phyloP scores from a whole-genome alignment of 2,113 vertebrate genomes.

The Petroica traversi region DNA sequence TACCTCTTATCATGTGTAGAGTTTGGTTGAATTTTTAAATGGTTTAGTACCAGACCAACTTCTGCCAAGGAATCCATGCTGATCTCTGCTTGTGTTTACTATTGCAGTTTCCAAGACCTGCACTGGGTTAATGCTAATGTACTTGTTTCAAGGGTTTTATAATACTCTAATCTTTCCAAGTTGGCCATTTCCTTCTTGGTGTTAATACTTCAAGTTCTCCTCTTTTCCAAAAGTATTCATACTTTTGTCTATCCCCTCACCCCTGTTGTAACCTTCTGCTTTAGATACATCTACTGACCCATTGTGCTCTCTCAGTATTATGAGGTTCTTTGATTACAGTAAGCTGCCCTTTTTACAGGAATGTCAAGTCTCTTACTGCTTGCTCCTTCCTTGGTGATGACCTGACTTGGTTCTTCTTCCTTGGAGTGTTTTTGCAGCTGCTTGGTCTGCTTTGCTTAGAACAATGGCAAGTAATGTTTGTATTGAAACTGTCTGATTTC shows the following conservation, averaged over 20 bases:
- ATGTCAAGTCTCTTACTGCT: not conserved
- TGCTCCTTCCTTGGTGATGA: not conserved
- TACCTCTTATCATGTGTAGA: not conserved
- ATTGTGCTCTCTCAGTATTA: not conserved
- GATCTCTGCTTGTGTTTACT: not conserved
- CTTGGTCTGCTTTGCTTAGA: not conserved
- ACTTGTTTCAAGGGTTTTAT: not conserved
- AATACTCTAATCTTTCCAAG: not conserved
- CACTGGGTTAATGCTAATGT: not conserved
- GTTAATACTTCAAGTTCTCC: not conserved
- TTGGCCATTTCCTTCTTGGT: not conserved
- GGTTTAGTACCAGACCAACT: not conserved
- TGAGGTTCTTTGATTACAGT: not conserved
- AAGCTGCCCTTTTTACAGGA: not conserved
- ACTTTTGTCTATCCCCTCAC: not conserved
- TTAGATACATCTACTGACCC: not conserved
- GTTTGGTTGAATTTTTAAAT: not conserved
- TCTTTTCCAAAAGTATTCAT: not conserved
- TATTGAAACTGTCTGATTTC: not conserved
- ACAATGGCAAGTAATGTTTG: not conserved
- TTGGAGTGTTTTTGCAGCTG: not conserved
- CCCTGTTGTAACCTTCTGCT: not conserved
- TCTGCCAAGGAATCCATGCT: not conserved
- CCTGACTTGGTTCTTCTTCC: not conserved
- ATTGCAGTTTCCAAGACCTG: not conserved